Evolutionary conservation across 1,140 invertebrate species (phyloP).

Genomic region (Brachionus rubens): DNA sequence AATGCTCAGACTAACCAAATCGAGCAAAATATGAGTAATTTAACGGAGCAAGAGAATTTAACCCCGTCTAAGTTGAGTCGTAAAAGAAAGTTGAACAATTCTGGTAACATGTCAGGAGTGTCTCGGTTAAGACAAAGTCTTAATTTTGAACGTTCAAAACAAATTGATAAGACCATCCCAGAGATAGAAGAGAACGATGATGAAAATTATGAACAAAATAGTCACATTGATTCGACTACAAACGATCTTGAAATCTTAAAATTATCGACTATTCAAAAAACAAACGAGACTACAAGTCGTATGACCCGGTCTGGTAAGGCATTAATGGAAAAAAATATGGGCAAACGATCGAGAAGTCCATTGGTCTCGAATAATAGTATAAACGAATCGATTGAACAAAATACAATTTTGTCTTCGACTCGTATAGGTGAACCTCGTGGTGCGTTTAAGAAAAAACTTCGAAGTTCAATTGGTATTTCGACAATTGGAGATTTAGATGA

Average conservation of each 20-base stretch:
- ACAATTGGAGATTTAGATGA: conserved; percentile 26
- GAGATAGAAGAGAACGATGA: conserved; percentile 13
- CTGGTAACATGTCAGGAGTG: not conserved
- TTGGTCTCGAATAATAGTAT: conserved; percentile 38
- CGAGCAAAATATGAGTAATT: not conserved
- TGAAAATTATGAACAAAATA: conserved; percentile 29
- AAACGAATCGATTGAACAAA: not conserved
- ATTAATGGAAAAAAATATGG: not conserved
- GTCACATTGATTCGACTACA: conserved; percentile 1
- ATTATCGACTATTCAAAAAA: not conserved
- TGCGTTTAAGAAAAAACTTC: conserved; percentile 8
- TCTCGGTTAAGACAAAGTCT: conserved; percentile 5
- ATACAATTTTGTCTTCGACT: conserved; percentile 32
- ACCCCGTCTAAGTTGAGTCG: conserved; percentile 9
- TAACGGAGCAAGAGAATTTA: conserved; percentile 4
- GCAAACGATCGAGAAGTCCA: conserved; percentile 32
- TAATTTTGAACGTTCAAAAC: not conserved
- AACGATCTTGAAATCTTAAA: conserved; percentile 20
- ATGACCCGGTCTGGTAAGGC: conserved; percentile 25
- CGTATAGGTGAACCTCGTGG: not conserved
- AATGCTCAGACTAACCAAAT: not conserved
- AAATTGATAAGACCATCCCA: not conserved
- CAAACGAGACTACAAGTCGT: not conserved
- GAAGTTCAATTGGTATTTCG: not conserved
- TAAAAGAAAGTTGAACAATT: conserved; percentile 1